Percentiles rank a stretch among this genome's conserved stretches.
Evolutionary conservation across 1,140 invertebrate genomes (phyloP).

Genomic region (Neodiprion lecontei): DNA sequence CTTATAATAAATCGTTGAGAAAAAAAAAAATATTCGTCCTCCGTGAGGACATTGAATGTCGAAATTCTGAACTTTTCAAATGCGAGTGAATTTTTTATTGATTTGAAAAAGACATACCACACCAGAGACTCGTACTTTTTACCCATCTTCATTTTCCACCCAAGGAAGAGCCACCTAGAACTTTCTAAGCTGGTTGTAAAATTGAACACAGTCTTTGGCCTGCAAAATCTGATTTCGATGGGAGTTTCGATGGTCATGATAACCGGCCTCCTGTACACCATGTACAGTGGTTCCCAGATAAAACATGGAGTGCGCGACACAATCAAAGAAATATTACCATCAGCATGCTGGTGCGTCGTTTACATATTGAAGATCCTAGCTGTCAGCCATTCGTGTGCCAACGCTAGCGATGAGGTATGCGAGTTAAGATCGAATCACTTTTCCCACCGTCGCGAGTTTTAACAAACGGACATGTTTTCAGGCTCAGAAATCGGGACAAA

Average conservation of each 20-base stretch:
- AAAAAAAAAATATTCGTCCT: not conserved
- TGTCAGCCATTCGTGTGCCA: slow-evolving; percentile 29
- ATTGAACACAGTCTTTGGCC: slow-evolving; percentile 33
- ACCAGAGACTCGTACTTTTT: no score
- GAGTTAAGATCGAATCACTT: not conserved
- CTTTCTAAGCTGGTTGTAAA: slow-evolving; percentile 30
- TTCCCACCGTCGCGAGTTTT: not conserved
- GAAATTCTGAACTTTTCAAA: no score
- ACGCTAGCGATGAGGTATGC: slow-evolving; percentile 26
- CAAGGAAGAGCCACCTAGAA: slow-evolving; percentile 43
- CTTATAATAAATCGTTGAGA: not conserved
- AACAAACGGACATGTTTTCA: slow-evolving; percentile 23
- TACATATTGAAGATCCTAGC: slow-evolving; percentile 24
- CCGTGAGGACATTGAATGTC: not conserved
- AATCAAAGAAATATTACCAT: not conserved
- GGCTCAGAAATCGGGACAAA: slow-evolving; percentile 35
- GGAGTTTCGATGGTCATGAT: slow-evolving; percentile 29
- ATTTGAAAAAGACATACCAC: no score
- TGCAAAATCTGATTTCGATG: slow-evolving; percentile 37
- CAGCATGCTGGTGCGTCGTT: slow-evolving; percentile 21
- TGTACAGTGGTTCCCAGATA: slow-evolving; percentile 26
- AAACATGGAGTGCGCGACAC: not conserved
- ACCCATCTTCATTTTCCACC: slow-evolving; percentile 3
- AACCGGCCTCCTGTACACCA: slow-evolving; percentile 32
- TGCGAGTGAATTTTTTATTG: no score